Base-by-base conservation (phyloP, 2,797 vertebrate genomes). In the Scleropages formosus region DNA sequence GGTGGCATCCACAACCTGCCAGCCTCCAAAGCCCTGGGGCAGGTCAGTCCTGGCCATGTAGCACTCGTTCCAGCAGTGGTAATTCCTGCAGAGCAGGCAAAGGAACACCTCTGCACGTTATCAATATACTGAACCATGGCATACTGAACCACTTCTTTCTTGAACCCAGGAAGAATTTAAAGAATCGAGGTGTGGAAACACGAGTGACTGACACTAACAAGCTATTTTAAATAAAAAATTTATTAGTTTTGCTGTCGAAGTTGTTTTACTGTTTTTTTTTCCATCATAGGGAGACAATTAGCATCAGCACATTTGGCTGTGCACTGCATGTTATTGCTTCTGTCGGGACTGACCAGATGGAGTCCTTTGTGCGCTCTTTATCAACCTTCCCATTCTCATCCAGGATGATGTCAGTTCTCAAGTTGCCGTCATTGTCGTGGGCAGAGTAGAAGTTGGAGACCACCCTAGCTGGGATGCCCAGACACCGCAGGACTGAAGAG, bases 61-160 rank as follows among this genome's bases (percentile, higher is more conserved):
- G 81, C 96, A 96, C 79, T 99, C 97, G 0, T 96, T 98, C 96
- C 97, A 99, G 88, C 96, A 98, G 79, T 98, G 97, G 76, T 99
- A 99, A 84, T 98, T 99, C 97, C 97, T 99, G 88, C 47, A 62
- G 51, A n/a, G 9, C 11, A 1, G 53, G 65, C 74, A 75, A 83
- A 1, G 82, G 53, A 10, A 24, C 10, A 13, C 6, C n/a, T n/a
- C n/a, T n/a, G n/a, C n/a, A n/a, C n/a, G n/a, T n/a, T n/a, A n/a
- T 58, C 53, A 8, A 10, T 6, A n/a, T 13, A 12, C 53, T 11
- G 3, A 6, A 8, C 6, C 4, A 6, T 10, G 18, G 53, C 13
- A 53, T 12, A 10, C 53, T 58, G 12, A 13, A 53, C 11, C 31
- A 39, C 39, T 31, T 39, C 6, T 39, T 31, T 39, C 31, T 39